Percentiles rank a stretch among this genome's conserved stretches.
These are phyloP conservation scores for Epistrophe grossulariae DNA, from an alignment of 2,888 invertebrate species.

Conservation along the genomic window DNA sequence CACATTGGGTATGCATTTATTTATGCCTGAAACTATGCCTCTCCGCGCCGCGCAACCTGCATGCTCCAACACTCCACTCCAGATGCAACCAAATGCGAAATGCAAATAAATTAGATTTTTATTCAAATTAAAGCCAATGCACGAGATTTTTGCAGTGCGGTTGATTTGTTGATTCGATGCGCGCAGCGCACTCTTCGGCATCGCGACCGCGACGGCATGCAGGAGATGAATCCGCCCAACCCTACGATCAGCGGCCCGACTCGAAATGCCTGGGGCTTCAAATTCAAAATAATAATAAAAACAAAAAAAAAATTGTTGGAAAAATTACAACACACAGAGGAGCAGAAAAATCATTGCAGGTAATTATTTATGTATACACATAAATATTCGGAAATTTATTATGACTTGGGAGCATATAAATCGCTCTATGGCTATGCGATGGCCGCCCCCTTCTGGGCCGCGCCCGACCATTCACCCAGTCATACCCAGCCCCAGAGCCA, in stretches of 20 bases:
- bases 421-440: constrained; percentile 54
- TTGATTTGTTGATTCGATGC: constrained; percentile 73
- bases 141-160: constrained; percentile 67
- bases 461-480: neutral
- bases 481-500: neutral
- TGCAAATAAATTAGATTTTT: constrained; percentile 75
- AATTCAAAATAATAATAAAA: neutral
- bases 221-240: constrained; percentile 14
- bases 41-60: too few relatives aligned
- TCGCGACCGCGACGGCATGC: too few relatives aligned
- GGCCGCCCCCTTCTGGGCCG: constrained; percentile 11
- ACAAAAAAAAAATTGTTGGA: constrained; percentile 36
- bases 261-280: neutral
- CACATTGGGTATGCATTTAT: neutral
- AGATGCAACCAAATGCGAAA: constrained; percentile 65
- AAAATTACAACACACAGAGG: constrained; percentile 60
- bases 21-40: neutral
- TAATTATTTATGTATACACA: constrained; percentile 74
- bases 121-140: constrained; percentile 74
- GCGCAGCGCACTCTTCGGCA: constrained; percentile 56
- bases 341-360: constrained; percentile 70
- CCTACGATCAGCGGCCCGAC: constrained; percentile 1
- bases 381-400: constrained; percentile 75
- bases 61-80: constrained; percentile 50
- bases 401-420: constrained; percentile 73